Base-by-base conservation (phyloP, 2,888 invertebrate species). In the Mythimna ferrago region DNA sequence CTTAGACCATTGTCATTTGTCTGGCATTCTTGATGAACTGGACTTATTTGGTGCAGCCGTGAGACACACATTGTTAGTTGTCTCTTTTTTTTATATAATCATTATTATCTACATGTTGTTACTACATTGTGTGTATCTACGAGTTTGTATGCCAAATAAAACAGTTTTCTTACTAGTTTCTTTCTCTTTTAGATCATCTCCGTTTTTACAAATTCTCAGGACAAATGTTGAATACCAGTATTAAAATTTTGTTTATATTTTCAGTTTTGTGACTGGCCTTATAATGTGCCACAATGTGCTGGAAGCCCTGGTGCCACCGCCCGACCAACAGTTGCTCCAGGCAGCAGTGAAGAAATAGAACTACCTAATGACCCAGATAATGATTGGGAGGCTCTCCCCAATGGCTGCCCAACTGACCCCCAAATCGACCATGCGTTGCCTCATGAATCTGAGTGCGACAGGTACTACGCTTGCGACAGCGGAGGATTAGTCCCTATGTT, bases 341-440 rank as follows among this genome's bases (percentile, higher is more conserved):
- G 32, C 11, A 75, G 70, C 14, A 75, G 76, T 16, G 76, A 71
- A 41, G 62, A 61, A n/a, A 10, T 62, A n/a, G 51, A 16, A 2
- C 35, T 2, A n/a, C 53, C 58, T 7, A 21, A 56, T 14, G 35
- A n/a, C 9, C 51, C 58, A 11, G 44, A n/a, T n/a, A n/a, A n/a
- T 11, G 21, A 41, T 4, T 69, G 76, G 70, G 63, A 53, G 21
- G 57, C 73, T 9, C 71, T 80, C 0, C 87, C 86, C 2, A 90
- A 89, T 48, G 89, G 90, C 0, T 90, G 90, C 65, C 90, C 91
- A 4, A 75, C 83, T 9, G 79, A 90, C 58, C 87, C 76, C 26
- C 19, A 80, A 10, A 57, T 86, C 6, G 71, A 87, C 10, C 71
- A 76, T 0, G 81, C 88, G 0, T 38, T 91, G 21, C 89, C 92